phyloP scores from a whole-genome alignment of 2,113 vertebrate species.

The Hemibates koningsi region DNA sequence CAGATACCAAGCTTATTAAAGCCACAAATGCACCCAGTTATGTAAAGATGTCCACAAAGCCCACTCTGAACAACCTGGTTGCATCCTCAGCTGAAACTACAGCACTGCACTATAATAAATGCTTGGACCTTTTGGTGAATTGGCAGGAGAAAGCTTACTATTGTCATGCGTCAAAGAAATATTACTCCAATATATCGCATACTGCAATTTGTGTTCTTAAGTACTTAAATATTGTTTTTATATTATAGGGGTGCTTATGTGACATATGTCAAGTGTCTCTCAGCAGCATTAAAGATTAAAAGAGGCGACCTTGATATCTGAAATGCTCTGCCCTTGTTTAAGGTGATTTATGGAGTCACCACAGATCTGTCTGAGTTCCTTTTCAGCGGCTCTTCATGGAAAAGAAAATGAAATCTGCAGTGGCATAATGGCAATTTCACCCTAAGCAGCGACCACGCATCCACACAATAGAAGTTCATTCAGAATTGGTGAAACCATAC shows the following conservation, averaged over 20 bases:
- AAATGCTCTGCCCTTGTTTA: not conserved
- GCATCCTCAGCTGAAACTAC: not conserved
- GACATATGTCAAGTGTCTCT: not conserved
- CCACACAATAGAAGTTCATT: constrained; percentile 39
- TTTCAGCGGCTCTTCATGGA: not conserved
- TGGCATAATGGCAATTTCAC: not conserved
- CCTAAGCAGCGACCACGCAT: not conserved
- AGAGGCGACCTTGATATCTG: not conserved
- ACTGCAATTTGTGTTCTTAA: not conserved
- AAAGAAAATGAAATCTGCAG: constrained; percentile 12
- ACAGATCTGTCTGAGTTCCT: not conserved
- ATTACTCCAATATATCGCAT: not conserved
- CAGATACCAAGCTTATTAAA: constrained; percentile 8
- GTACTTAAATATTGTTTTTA: not conserved
- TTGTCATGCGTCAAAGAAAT: not conserved
- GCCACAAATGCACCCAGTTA: not conserved
- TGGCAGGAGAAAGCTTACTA: not conserved
- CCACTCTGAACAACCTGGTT: not conserved
- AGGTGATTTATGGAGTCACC: constrained; percentile 15
- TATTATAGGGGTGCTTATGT: not conserved
- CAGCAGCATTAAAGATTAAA: not conserved
- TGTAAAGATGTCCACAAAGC: not conserved
- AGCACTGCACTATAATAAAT: not conserved
- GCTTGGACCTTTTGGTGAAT: not conserved
- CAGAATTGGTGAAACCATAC: constrained; percentile 20